phyloP scores from a whole-genome alignment of 2,888 invertebrate genomes.

The Nomada ruficornis region DNA sequence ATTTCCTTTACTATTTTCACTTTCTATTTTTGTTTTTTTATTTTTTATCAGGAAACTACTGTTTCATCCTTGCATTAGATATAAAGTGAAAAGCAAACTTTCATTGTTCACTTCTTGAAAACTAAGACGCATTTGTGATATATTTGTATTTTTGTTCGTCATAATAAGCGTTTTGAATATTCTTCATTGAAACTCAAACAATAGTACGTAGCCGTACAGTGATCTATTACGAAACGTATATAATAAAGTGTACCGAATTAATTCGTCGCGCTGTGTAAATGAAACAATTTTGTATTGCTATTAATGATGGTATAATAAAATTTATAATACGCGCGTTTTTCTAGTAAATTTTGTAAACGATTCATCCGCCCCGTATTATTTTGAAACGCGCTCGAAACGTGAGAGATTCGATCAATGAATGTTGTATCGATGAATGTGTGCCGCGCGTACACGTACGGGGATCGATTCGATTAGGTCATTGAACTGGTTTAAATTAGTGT shows the following conservation, averaged over 20 bases:
- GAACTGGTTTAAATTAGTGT: slow-evolving; percentile 19
- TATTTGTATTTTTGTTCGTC: too few species aligned
- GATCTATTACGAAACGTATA: too few species aligned
- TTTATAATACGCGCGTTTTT: not conserved
- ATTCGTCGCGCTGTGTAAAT: too few species aligned
- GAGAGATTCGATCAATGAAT: not conserved
- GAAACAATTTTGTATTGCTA: too few species aligned
- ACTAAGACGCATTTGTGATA: too few species aligned
- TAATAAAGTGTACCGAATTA: too few species aligned
- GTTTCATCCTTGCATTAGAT: not conserved
- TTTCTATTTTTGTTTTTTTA: not conserved
- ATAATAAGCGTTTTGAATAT: not conserved
- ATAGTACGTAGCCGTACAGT: not conserved
- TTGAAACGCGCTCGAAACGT: not conserved
- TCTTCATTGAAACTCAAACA: not conserved
- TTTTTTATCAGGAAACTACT: not conserved
- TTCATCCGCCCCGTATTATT: not conserved
- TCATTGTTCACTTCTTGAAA: not conserved
- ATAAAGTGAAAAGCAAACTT: not conserved
- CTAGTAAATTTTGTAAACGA: not conserved
- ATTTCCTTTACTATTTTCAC: not conserved
- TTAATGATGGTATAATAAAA: too few species aligned
- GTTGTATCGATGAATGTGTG: not conserved
- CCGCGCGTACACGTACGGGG: not conserved
- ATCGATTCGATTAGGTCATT: not conserved